These are phyloP conservation scores for Bombus fervidus DNA, from an alignment of 1,140 invertebrate genomes.

Conservation along the genomic window DNA sequence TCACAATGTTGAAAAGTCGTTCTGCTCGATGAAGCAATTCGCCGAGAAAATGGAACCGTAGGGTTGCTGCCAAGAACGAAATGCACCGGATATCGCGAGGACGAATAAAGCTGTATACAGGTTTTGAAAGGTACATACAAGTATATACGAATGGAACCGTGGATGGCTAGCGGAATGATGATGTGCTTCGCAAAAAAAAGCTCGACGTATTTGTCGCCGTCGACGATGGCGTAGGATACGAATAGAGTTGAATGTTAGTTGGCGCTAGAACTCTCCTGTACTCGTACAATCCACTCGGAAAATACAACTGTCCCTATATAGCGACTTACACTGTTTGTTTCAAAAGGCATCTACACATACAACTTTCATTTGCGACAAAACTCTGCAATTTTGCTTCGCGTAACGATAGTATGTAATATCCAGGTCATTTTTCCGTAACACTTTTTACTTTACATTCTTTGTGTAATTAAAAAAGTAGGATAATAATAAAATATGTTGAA, in stretches of 20 bases:
- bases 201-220: conserved; percentile 56
- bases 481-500: too few relatives aligned
- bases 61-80: conserved; percentile 35
- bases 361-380: neutral
- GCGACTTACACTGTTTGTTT: conserved; percentile 31
- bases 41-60: conserved; percentile 7
- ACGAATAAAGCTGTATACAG: conserved; percentile 51
- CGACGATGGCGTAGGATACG: conserved; percentile 16
- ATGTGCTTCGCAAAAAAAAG: conserved; percentile 57
- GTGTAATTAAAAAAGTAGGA: neutral
- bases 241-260: conserved; percentile 36
- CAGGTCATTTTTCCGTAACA: neutral
- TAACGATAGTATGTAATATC: neutral
- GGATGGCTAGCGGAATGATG: conserved; percentile 55
- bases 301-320: conserved; percentile 18
- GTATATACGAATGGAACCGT: neutral
- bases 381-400: neutral
- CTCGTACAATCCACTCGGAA: conserved; percentile 26
- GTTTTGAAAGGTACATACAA: conserved; percentile 43
- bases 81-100: conserved; percentile 43
- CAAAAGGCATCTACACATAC: conserved; percentile 3
- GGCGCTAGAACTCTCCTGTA: neutral
- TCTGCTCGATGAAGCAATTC: conserved; percentile 46
- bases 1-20: conserved; percentile 7
- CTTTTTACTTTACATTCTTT: neutral